Percentiles rank a stretch among this genome's conserved stretches.
Conservation (phyloP, 2,113 vertebrate genomes). For the Tautogolabrus adspersus region DNA sequence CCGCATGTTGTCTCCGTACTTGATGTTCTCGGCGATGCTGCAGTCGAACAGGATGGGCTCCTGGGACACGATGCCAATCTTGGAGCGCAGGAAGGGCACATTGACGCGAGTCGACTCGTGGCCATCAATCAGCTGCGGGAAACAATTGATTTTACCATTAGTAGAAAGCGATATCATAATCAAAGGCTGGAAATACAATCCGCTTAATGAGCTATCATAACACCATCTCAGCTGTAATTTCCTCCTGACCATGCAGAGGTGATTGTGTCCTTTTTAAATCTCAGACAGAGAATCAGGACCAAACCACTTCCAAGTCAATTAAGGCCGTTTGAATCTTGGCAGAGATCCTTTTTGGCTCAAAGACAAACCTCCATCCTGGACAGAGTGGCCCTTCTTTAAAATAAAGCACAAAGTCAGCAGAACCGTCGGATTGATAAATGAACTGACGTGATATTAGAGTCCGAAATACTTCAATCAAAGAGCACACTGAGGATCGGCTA, state of each 20-base stretch:
- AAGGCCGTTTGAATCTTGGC: slow-evolving; percentile 70
- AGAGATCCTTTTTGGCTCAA: slow-evolving; percentile 48
- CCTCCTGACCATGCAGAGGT: slow-evolving; percentile 46
- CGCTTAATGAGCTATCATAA: slow-evolving; percentile 58
- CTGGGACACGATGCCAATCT: slow-evolving; percentile 87
- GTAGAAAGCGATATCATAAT: slow-evolving; percentile 39
- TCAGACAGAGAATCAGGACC: slow-evolving; percentile 46
- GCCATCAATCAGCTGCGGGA: slow-evolving; percentile 83
- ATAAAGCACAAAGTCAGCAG: slow-evolving; percentile 51
- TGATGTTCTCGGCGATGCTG: slow-evolving; percentile 86
- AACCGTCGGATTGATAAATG: slow-evolving; percentile 48
- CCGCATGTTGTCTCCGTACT: slow-evolving; percentile 83
- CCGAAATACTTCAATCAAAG: slow-evolving; percentile 31
- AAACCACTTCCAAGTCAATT: slow-evolving; percentile 70
- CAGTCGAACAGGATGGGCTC: slow-evolving; percentile 87
- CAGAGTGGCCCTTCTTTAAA: slow-evolving; percentile 23
- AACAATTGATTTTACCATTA: slow-evolving; percentile 65
- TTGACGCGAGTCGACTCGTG: slow-evolving; percentile 73
- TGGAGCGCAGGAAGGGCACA: slow-evolving; percentile 84
- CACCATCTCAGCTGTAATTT: slow-evolving; percentile 41
- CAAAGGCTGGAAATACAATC: slow-evolving; percentile 49
- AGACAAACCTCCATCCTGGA: slow-evolving; percentile 26
- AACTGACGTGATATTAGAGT: slow-evolving; percentile 21
- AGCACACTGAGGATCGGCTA: slow-evolving; percentile 16
- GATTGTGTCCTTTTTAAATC: slow-evolving; percentile 52